These are phyloP conservation scores for Oreortyx pictus DNA, from an alignment of 2,797 vertebrate species.

Conservation along the genomic window DNA sequence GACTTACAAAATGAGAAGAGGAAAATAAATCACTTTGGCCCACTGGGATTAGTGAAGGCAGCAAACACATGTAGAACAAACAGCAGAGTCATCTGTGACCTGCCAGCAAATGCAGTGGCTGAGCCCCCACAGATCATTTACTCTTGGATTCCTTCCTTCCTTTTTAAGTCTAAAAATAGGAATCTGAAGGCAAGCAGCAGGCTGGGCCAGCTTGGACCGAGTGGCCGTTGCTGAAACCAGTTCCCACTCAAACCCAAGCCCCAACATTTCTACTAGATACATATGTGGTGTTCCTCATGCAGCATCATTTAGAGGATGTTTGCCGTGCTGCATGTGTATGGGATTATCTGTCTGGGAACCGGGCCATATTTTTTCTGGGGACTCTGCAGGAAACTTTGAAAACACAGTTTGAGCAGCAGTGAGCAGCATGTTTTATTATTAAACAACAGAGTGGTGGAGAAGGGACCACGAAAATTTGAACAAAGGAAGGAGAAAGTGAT, in stretches of 20 bases:
- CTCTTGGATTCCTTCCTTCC: neutral
- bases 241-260: neutral
- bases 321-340: neutral
- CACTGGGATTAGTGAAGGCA: neutral
- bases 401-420: neutral
- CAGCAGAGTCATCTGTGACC: neutral
- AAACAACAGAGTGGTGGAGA: neutral
- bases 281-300: neutral
- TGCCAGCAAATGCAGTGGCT: neutral
- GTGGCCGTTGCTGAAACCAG: accelerated
- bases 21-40: conserved; percentile 22
- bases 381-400: neutral
- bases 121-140: neutral
- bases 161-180: neutral
- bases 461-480: neutral
- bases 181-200: accelerated
- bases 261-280: neutral
- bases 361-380: neutral
- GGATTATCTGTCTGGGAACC: neutral
- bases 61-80: neutral
- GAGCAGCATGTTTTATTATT: conserved; percentile 11
- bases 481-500: conserved; percentile 8
- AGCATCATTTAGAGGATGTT: neutral
- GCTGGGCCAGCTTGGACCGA: neutral
- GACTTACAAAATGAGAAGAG: neutral